A percentile compares a stretch with the other conserved stretches of the same genome.
These are phyloP conservation scores for Anthoscopus minutus DNA, from an alignment of 2,113 vertebrate genomes.

Conservation along the genomic window DNA sequence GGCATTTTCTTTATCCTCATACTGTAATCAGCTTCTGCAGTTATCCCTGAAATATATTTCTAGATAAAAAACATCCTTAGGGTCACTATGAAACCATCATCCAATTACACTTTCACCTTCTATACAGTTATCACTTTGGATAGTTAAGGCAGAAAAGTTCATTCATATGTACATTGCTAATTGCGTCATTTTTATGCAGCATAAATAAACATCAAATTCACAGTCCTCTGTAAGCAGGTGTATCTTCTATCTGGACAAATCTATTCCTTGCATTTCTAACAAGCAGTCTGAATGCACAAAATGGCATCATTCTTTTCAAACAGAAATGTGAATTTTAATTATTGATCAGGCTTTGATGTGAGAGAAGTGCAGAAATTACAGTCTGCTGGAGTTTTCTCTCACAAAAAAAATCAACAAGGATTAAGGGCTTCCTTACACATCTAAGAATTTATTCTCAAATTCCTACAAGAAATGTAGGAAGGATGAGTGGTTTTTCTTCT, in stretches of 20 bases:
- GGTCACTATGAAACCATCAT: not conserved
- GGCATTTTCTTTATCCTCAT: not conserved
- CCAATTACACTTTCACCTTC: not conserved
- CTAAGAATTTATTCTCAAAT: not conserved
- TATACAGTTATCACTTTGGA: not conserved
- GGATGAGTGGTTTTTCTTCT: not conserved
- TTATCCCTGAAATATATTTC: not conserved
- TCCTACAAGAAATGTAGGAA: not conserved
- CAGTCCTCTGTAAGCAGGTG: not conserved
- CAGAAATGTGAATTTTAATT: not conserved
- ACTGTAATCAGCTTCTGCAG: not conserved
- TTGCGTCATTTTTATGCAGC: not conserved
- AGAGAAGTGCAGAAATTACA: not conserved
- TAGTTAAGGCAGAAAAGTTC: not conserved
- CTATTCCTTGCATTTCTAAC: not conserved
- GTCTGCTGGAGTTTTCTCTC: not conserved
- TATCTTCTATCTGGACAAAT: not conserved
- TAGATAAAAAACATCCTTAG: not conserved
- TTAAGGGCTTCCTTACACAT: not conserved
- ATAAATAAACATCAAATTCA: not conserved
- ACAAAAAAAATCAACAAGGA: not conserved
- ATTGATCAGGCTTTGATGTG: not conserved
- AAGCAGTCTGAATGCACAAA: not conserved
- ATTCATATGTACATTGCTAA: not conserved
- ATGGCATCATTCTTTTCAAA: not conserved